These are phyloP conservation scores for Zaprionus bogoriensis DNA, from an alignment of 2,888 invertebrate genomes.

Conservation along the genomic window DNA sequence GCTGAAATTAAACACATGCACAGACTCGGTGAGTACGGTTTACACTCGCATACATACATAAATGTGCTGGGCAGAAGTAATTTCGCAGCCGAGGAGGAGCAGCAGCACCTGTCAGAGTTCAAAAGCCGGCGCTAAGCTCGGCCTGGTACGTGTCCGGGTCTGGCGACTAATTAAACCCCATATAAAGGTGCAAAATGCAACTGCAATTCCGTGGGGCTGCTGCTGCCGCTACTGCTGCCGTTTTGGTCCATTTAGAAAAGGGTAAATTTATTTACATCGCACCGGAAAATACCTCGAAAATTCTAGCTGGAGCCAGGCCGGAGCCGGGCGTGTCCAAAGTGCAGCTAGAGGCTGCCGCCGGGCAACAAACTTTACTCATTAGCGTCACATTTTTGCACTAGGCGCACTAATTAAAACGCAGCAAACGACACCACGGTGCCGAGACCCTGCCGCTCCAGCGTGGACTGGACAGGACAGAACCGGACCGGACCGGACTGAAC, in stretches of 20 bases:
- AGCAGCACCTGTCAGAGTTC: neutral
- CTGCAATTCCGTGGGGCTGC: constrained; percentile 15
- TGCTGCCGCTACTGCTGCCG: neutral
- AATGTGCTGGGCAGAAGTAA: neutral
- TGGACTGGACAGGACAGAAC: constrained; percentile 9
- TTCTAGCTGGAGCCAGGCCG: constrained; percentile 13
- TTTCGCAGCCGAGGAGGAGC: no score
- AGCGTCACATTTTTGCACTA: constrained; percentile 68
- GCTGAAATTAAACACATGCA: constrained; percentile 66
- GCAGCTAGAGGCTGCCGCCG: constrained; percentile 33
- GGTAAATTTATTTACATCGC: constrained; percentile 47
- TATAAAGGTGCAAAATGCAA: constrained; percentile 24
- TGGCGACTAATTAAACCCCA: constrained; percentile 39
- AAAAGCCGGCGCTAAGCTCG: neutral
- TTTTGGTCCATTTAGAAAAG: constrained; percentile 21
- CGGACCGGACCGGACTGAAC: neutral
- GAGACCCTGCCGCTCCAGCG: constrained; percentile 1
- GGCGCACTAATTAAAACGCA: constrained; percentile 71
- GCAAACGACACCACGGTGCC: constrained; percentile 29
- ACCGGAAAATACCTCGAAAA: constrained; percentile 11
- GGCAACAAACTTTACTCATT: constrained; percentile 76
- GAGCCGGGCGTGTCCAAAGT: no score
- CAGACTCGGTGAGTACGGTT: no score
- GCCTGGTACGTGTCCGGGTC: constrained; percentile 40
- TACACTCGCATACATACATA: neutral